A percentile compares a stretch with the other conserved stretches of the same genome.
These are phyloP conservation scores for Lysandra coridon DNA, from an alignment of 2,888 invertebrate genomes.

Conservation along the genomic window DNA sequence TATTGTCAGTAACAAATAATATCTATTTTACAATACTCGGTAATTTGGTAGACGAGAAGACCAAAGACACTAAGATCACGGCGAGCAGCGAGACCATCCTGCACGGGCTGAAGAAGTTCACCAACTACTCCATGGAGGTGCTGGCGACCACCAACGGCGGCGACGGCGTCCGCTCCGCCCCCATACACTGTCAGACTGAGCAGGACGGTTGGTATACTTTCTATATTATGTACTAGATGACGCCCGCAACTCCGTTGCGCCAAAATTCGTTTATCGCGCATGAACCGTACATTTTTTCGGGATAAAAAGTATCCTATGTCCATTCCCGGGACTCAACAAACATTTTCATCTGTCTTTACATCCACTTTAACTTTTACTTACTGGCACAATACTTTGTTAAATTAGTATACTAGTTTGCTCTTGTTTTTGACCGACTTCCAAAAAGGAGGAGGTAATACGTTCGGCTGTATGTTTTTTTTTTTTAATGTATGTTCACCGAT, in stretches of 20 bases:
- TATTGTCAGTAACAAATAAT: no score
- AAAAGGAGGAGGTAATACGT: no score
- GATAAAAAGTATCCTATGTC: no score
- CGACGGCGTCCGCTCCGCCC: slow-evolving; percentile 92
- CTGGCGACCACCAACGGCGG: slow-evolving; percentile 97
- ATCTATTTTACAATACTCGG: no score
- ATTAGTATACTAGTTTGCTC: no score
- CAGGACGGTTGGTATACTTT: slow-evolving; percentile 88
- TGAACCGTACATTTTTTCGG: no score
- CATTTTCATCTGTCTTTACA: background rate
- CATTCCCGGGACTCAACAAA: background rate
- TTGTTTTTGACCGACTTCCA: no score
- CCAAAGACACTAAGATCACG: slow-evolving; percentile 94
- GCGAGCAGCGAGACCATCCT: slow-evolving; percentile 95
- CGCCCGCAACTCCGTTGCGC: no score
- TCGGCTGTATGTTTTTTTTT: no score
- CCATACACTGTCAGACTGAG: slow-evolving; percentile 96
- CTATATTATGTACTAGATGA: background rate
- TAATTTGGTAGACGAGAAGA: slow-evolving; percentile 86
- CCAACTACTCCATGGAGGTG: slow-evolving; percentile 98
- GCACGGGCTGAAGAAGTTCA: slow-evolving; percentile 96
- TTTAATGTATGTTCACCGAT: no score
- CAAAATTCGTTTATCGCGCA: no score
- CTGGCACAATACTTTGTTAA: no score
- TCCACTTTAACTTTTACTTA: background rate